These are phyloP conservation scores for Gryllus bimaculatus DNA, from an alignment of 1,140 invertebrate species.

Conservation along the genomic window DNA sequence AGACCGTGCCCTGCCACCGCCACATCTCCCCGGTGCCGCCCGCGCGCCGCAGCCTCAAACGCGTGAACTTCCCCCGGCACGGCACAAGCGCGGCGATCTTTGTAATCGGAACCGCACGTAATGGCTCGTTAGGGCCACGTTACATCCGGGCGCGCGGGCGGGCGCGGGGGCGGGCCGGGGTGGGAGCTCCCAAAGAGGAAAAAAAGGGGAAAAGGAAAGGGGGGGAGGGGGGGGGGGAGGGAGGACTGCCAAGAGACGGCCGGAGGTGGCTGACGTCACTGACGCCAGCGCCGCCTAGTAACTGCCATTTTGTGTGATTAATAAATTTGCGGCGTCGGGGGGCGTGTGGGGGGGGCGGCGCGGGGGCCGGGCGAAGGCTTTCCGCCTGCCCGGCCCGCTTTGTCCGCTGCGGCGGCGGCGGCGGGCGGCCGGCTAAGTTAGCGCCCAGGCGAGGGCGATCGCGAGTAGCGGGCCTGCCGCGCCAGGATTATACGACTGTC, in stretches of 20 bases:
- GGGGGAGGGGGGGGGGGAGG: too few species aligned
- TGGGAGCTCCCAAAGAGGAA: too few species aligned
- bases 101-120: background rate
- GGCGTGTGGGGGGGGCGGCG: too few species aligned
- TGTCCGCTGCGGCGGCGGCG: background rate
- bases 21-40: background rate
- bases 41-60: too few species aligned
- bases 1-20: background rate
- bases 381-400: background rate
- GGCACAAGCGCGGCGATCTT: background rate
- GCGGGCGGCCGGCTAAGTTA: background rate
- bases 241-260: too few species aligned
- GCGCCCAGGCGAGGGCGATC: background rate
- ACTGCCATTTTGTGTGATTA: background rate
- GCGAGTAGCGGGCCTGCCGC: too few species aligned
- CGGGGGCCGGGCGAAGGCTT: background rate
- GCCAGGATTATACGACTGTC: background rate
- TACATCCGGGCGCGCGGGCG: background rate
- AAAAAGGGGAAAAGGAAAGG: background rate
- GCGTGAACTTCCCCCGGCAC: too few species aligned
- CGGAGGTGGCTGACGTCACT: background rate
- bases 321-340: background rate
- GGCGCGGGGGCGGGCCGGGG: too few species aligned
- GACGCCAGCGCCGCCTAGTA: background rate
- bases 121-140: background rate